Conservation (phyloP, 2,888 invertebrate species). For the Perithous albicinctus region DNA sequence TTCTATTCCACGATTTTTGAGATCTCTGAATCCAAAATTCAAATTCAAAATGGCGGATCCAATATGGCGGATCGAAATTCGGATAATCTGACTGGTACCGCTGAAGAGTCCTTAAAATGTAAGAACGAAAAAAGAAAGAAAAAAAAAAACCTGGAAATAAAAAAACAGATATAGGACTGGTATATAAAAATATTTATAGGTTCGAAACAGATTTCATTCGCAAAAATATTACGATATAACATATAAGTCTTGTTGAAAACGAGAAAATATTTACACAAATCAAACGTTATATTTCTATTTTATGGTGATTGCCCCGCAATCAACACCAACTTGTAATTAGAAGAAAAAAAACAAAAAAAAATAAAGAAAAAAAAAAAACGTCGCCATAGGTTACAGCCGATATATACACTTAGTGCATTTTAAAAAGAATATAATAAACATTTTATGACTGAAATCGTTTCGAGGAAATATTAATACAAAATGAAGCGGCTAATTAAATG, state of each 20-base stretch:
- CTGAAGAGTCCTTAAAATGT: too few relatives aligned
- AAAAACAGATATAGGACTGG: too few relatives aligned
- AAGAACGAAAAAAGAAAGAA: too few relatives aligned
- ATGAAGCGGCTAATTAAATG: conserved; percentile 57
- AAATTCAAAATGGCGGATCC: too few relatives aligned
- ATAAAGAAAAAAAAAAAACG: too few relatives aligned
- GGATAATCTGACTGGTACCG: too few relatives aligned
- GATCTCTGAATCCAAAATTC: too few relatives aligned
- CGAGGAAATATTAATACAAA: conserved; percentile 56
- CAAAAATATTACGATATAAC: conserved; percentile 11
- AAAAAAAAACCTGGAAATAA: too few relatives aligned
- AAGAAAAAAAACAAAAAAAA: too few relatives aligned
- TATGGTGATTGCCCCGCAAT: neutral
- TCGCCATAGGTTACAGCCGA: neutral
- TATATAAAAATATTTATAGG: neutral
- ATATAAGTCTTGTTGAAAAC: conserved; percentile 57
- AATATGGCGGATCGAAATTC: too few relatives aligned
- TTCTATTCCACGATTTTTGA: too few relatives aligned
- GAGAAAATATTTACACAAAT: conserved; percentile 18
- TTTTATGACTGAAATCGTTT: conserved; percentile 69
- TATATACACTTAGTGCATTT: neutral
- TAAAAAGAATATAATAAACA: too few relatives aligned
- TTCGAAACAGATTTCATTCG: conserved; percentile 17
- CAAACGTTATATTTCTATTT: conserved; percentile 18
- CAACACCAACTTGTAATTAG: neutral